Conservation (phyloP, 1,140 invertebrate genomes). For the Lepidurus arcticus region DNA sequence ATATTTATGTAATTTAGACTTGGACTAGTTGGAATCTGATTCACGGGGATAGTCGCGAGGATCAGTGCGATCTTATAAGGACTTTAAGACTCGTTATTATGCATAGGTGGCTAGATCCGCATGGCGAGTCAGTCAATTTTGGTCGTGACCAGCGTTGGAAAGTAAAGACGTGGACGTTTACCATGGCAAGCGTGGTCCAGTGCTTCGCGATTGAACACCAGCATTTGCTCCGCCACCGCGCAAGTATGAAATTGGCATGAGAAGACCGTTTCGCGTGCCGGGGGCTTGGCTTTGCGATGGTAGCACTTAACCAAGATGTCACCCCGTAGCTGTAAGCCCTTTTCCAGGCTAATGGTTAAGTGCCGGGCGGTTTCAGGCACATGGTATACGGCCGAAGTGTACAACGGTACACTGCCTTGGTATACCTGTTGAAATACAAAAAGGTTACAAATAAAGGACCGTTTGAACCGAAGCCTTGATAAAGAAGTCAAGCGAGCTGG, state of each 20-base stretch:
- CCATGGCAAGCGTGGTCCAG: slow-evolving; percentile 75
- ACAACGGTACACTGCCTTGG: slow-evolving; percentile 75
- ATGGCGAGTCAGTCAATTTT: too few relatives aligned
- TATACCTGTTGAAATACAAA: slow-evolving; percentile 54
- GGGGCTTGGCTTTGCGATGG: slow-evolving; percentile 52
- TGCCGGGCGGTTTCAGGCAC: slow-evolving; percentile 54
- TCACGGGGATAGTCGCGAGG: too few relatives aligned
- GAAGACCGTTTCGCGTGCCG: slow-evolving; percentile 59
- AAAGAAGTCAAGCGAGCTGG: slow-evolving; percentile 55
- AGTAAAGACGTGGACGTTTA: slow-evolving; percentile 43
- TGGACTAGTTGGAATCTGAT: too few relatives aligned
- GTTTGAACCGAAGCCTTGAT: slow-evolving; percentile 52
- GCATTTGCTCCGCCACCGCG: slow-evolving; percentile 72
- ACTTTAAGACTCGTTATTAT: too few relatives aligned
- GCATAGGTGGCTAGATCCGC: too few relatives aligned
- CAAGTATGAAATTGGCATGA: slow-evolving; percentile 87
- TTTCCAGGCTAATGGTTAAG: slow-evolving; percentile 66
- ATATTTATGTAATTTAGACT: too few relatives aligned
- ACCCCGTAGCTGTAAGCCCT: slow-evolving; percentile 69
- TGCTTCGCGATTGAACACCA: slow-evolving; percentile 77
- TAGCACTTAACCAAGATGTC: slow-evolving; percentile 88
- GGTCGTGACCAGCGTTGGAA: too few relatives aligned
- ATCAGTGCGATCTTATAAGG: too few relatives aligned
- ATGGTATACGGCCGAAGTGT: slow-evolving; percentile 73
- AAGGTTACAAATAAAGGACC: slow-evolving; percentile 44